Base-by-base conservation (phyloP, 2,113 vertebrate genomes). In the Gymnogyps californianus region DNA sequence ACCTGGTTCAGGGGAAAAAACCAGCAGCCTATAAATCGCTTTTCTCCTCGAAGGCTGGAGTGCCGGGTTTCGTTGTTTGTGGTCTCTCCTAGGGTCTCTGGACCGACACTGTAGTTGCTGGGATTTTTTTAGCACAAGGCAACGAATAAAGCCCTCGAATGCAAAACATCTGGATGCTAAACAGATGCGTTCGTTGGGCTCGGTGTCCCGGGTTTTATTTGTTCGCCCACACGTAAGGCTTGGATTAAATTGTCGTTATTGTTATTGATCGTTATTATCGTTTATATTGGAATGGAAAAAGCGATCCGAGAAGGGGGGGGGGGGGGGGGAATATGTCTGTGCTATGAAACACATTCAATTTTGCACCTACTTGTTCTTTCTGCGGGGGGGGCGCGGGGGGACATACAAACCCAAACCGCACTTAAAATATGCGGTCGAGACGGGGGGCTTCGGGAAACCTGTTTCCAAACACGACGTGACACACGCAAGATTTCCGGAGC, bases 151-250 rank as follows among this genome's bases (percentile, higher is more conserved):
- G 51, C 93, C 91, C 83, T 79, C 40, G 44, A 89, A 95, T 66
- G 54, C 64, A 52, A 95, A 95, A 92, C 91, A 85, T 91, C 92
- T 97, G 96, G 96, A 83, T 93, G 88, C 49, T 76, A 87, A 74
- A 74, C 36, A 32, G 67, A 76, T 66, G 70, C 38, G 10, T 91
- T 92, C 82, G 32, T 77, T 66, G 62, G 29, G 38, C 83, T 95
- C 46, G 16, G 34, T 71, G 67, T 62, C 71, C 67, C 46, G 26
- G 25, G 61, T 79, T 93, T 91, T 77, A 75, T 71, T 74, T 74
- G 79, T 74, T 95, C 71, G 17, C 82, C 71, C 87, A 84, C 80
- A n/a, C 38, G 42, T 70, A 44, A 87, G 81, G 64, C 87, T 96
- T 62, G 95, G 57, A 32, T 92, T 79, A n/a, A 69, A 93, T 91